Base-by-base conservation (phyloP, 2,113 vertebrate species). In the Ptilonorhynchus violaceus region DNA sequence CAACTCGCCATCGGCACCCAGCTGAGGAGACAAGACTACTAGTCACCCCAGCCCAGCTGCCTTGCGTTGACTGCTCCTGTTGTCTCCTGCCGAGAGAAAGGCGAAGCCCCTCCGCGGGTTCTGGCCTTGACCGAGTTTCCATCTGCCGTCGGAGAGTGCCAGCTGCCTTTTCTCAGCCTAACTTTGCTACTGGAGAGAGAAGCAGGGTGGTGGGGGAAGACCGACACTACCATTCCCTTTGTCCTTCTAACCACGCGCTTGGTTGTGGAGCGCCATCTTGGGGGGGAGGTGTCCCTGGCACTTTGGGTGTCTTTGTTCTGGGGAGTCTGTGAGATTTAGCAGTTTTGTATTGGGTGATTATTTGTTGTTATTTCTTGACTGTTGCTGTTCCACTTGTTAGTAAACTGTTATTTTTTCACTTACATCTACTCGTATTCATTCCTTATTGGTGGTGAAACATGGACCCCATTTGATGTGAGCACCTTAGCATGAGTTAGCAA, bases 101-200 rank as follows among this genome's bases (percentile, higher is more conserved):
- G 11, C 2, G 1, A 33, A 6, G n/a, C 47, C 50, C 28, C 28
- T 39, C 23, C 0, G 0, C 3, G 5, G 1, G 0, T 56, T 66
- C 41, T 47, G 23, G 50, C 28, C 24, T 8, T 15, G 24, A 7
- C 23, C 1, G 0, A 47, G 15, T 33, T 64, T 64, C 28, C 49
- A 46, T 14, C n/a, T 7, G 1, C 58, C 33, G 6, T 27, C 4
- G 6, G 41, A 39, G 23, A 18, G 19, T 27, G 27, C 58, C 58
- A 11, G 27, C 56, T 73, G 27, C 28, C n/a, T 56, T 75, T 74
- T 39, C n/a, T 56, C 19, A 49, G 30, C 59, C 64, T 23, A 41
- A 15, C 41, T 56, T 56, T 10, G n/a, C 50, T 56, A 6, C n/a
- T 39, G 50, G n/a, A 47, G 15, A 41, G 19, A 47, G 23, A 19